Base-by-base conservation (phyloP, 2,888 invertebrate genomes). In the Hydriomena furcata region DNA sequence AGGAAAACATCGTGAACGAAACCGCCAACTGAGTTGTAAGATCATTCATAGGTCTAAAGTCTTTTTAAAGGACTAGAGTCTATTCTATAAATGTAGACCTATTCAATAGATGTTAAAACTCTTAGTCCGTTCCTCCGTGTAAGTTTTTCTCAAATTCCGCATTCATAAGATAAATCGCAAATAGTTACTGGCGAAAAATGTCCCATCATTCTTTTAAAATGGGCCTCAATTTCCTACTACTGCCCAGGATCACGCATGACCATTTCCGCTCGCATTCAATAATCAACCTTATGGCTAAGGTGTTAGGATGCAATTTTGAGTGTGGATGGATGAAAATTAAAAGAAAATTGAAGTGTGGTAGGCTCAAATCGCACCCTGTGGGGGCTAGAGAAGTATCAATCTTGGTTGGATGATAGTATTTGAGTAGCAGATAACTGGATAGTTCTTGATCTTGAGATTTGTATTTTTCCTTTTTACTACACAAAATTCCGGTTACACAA, bases 161-260 rank as follows among this genome's bases (percentile, higher is more conserved):
- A 55, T 58, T 49, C 49, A 17, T 49, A 65, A 68, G 74, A 80
- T 69, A 76, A 73, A 83, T 80, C 56, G 70, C 63, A 59, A 69
- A 76, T 74, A 81, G 76, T 83, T 79, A 65, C 68, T 45, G 11
- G 42, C 54, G 73, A 77, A 81, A 66, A 84, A 82, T 79, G 82
- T 82, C 79, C 78, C 75, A 85, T 84, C 83, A 79, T 79, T 88
- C 83, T 81, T 84, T 79, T 77, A 79, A 84, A 87, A 85, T 79
- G 78, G 79, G 67, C 63, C 41, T 64, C 86, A 80, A 86, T 84
- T 82, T 82, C 50, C 66, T 66, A 68, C 77, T 77, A 88, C 77
- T 79, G 75, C 76, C 76, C 73, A 67, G 61, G 68, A 76, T 71
- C 87, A 87, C 84, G 87, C 84, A 82, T 76, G 76, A 73, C 71